phyloP scores from a whole-genome alignment of 2,888 invertebrate genomes.

The Caenorhabditis becei region DNA sequence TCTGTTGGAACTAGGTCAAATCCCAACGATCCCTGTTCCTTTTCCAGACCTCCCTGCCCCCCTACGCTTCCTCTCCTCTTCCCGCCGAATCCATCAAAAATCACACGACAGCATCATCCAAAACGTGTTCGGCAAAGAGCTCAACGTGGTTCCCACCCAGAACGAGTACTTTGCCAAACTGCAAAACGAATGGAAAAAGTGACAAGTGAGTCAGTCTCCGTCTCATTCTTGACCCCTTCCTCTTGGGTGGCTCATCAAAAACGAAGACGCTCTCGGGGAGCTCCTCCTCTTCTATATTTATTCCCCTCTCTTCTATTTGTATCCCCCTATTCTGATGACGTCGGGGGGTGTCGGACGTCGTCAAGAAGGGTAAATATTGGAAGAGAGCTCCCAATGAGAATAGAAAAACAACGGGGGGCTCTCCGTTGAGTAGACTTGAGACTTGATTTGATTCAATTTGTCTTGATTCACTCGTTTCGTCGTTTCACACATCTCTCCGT shows the following conservation, averaged over 20 bases:
- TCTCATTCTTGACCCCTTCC: constrained; percentile 7
- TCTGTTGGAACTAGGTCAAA: too few species aligned
- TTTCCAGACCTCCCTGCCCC: constrained; percentile 30
- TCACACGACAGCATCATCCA: constrained; percentile 33
- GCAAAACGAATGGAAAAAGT: constrained; percentile 36
- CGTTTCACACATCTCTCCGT: too few species aligned
- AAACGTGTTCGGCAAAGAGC: constrained; percentile 47
- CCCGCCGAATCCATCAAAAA: constrained; percentile 1
- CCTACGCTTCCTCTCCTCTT: background rate
- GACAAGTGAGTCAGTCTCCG: constrained; percentile 7
- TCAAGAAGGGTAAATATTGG: constrained; percentile 40
- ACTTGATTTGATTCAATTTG: too few species aligned
- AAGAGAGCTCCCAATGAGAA: background rate
- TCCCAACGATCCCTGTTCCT: too few species aligned
- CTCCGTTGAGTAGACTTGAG: too few species aligned
- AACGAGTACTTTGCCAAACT: constrained; percentile 46
- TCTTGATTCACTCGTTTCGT: too few species aligned
- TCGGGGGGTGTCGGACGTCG: background rate
- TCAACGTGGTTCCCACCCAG: constrained; percentile 35
- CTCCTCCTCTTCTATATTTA: constrained; percentile 31
- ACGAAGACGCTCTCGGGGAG: too few species aligned
- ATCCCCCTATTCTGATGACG: constrained; percentile 31
- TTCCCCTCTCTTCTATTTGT: constrained; percentile 45
- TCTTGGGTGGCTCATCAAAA: constrained; percentile 25
- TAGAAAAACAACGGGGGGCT: too few species aligned